These are phyloP conservation scores for Leptogaster cylindrica DNA, from an alignment of 2,888 invertebrate genomes.

Conservation along the genomic window DNA sequence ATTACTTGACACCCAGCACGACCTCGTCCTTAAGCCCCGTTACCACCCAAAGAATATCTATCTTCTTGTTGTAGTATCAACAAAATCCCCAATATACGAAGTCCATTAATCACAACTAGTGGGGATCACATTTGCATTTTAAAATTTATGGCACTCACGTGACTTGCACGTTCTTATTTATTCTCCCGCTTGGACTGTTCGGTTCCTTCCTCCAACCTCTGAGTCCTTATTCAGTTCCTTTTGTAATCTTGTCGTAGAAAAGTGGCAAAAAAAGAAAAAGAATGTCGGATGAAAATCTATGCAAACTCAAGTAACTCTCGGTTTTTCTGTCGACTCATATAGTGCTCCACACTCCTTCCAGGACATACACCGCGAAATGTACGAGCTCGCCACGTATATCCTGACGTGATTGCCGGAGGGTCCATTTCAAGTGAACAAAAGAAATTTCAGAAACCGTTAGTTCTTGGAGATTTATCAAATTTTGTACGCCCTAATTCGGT, in stretches of 20 bases:
- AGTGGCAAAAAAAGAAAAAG: constrained; percentile 5
- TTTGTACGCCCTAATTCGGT: too few species aligned
- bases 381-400: too few species aligned
- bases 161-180: constrained; percentile 51
- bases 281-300: too few species aligned
- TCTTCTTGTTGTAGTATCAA: not conserved
- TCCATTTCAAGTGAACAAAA: too few species aligned
- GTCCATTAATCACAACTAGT: constrained; percentile 50
- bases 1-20: constrained; percentile 33
- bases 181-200: constrained; percentile 49
- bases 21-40: not conserved
- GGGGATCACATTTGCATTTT: constrained; percentile 50
- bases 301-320: too few species aligned
- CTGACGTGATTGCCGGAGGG: too few species aligned
- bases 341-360: too few species aligned
- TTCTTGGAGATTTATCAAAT: too few species aligned
- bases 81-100: constrained; percentile 45
- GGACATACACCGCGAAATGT: too few species aligned
- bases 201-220: constrained; percentile 44
- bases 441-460: too few species aligned
- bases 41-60: not conserved
- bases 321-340: too few species aligned
- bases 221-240: constrained; percentile 16
- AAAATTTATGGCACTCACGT: constrained; percentile 51
- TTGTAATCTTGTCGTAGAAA: constrained; percentile 10